phyloP scores from a whole-genome alignment of 2,113 vertebrate genomes.

The Neogale vison region DNA sequence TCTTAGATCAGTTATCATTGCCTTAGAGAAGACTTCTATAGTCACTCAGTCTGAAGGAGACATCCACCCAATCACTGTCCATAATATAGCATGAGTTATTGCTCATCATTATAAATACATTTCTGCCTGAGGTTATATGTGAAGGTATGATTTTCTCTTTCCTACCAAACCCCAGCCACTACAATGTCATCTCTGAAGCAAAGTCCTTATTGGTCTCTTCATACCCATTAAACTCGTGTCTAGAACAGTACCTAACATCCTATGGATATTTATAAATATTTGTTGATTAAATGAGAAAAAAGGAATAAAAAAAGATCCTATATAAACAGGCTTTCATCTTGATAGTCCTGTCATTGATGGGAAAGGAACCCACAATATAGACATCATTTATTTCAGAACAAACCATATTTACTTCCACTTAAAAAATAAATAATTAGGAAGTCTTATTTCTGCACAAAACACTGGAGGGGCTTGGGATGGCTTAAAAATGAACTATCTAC shows the following conservation, averaged over 20 bases:
- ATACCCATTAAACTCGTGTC: not conserved
- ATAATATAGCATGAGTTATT: not conserved
- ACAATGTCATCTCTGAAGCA: not conserved
- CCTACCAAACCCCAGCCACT: not conserved
- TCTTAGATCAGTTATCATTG: not conserved
- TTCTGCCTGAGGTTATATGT: not conserved
- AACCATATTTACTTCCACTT: not conserved
- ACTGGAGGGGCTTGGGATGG: fast-evolving
- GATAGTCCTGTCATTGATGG: not conserved
- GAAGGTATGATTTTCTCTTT: not conserved
- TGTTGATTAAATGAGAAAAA: not conserved
- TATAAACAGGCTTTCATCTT: not conserved
- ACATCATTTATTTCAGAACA: not conserved
- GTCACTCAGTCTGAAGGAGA: not conserved
- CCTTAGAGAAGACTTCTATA: not conserved
- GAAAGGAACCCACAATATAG: not conserved
- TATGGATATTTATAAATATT: not conserved
- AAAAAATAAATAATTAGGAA: not conserved
- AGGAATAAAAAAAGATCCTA: not conserved
- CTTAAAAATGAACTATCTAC: not conserved
- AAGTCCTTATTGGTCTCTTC: not conserved
- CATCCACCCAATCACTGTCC: not conserved
- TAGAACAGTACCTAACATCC: not conserved
- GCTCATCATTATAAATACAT: not conserved
- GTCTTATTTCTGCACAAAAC: not conserved